Base-by-base conservation (phyloP, 2,888 invertebrate species). In the Scaptomyza parva region DNA sequence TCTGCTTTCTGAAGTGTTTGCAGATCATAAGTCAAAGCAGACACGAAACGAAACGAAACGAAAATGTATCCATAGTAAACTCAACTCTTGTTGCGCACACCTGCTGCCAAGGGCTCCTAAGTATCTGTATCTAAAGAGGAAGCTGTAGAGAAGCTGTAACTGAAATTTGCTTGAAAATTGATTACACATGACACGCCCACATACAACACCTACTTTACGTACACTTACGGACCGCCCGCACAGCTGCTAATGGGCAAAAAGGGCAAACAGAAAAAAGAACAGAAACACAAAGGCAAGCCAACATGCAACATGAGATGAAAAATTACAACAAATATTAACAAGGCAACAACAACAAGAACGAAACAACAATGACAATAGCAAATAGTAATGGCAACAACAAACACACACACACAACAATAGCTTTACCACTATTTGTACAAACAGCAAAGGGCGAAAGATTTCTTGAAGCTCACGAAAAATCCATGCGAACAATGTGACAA, bases 401-500 rank as follows among this genome's bases (percentile, higher is more conserved):
- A n/a, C 41, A 50, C 65, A 55, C 18, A 28, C 7, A 9, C 6
- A 51, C 66, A 48, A 75, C 70, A 77, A 67, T 60, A 57, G 62
- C 22, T 69, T 69, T 54, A 52, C 3, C 53, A 70, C 73, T 76
- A 73, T 76, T 76, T 73, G 77, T 66, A 73, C 37, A 54, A 47
- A 66, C 54, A 53, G 60, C 52, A 45, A 26, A 65, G 62, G 55
- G 65, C 66, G 58, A 61, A 61, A 66, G 70, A 73, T 73, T 73
- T 74, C n/a, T n/a, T 51, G 66, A 73, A 73, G 73, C 73, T 73
- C 74, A 70, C 60, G 57, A 67, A 63, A 68, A 71, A 67, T 71
- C 77, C 77, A 54, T 39, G 74, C 68, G 66, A 84, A 86, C 84
- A 86, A 83, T 86, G 86, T 86, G 83, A 83, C 86, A 86, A 83